Evolutionary conservation across 2,888 invertebrate genomes (phyloP), one percentile per base, ranked within the genome.

Genomic region (Lysandra coridon): DNA sequence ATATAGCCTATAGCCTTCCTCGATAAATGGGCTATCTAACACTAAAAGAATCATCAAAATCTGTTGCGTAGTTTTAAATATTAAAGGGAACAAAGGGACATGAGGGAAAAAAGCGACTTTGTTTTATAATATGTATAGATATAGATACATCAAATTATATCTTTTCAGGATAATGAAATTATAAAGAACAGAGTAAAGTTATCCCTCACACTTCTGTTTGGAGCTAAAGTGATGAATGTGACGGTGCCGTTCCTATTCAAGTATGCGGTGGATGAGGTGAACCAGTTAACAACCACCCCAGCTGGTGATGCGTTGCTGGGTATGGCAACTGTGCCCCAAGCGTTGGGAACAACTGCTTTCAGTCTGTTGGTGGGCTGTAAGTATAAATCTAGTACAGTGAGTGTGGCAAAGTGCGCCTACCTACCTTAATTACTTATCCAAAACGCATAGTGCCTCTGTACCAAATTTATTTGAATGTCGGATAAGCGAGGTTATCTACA

Each of bases 241-340:
- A 95, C 96, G 77, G 99, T 99, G 40, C 99, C 99, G 14, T 99
- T 99, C 93, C 92, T 99, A 80, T 99, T 99, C 92, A 99, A 99
- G 91, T 97, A 98, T 87, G 97, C 97, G 0, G 96, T 99, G 80
- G 99, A 99, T 89, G 96, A 96, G 83, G 96, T 99, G 82, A 99
- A 98, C 87, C 92, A 94, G 6, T 90, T 95, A 7, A 86, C 95
- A 60, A 87, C 95, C 2, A 85, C 88, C 0, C 85, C 88, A 0
- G 88, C 91, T 0, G 93, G 94, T 0, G 95, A 95, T 23, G 95
- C 95, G n/a, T 81, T 96, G 80, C 89, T 98, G 17, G 97, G 96
- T 80, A 96, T 98, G 95, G 96, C 96, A 44, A 96, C 97, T 4
- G 96, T 97, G n/a, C 97, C 97, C 0, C 97, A 97, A 85, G 97